Percentiles rank a stretch among this genome's conserved stretches.
phyloP scores from a whole-genome alignment of 2,888 invertebrate genomes.

The Zygogramma bicolorata region DNA sequence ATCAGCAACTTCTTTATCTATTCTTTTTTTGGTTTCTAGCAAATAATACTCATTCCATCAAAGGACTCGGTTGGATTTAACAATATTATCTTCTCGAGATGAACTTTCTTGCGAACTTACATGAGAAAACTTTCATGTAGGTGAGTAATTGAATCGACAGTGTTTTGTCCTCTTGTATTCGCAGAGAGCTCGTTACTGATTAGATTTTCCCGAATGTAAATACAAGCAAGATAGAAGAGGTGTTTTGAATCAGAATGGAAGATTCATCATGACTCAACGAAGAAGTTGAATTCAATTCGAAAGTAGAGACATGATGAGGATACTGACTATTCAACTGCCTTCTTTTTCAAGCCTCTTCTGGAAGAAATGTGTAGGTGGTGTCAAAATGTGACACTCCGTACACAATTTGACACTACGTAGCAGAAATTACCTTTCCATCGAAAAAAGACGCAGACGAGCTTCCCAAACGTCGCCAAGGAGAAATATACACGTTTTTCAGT shows the following conservation, averaged over 20 bases:
- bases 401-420: no score
- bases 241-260: not conserved
- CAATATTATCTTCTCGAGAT: slow-evolving; percentile 23
- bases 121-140: slow-evolving; percentile 30
- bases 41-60: slow-evolving; percentile 16
- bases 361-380: no score
- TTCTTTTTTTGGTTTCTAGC: not conserved
- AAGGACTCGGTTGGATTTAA: slow-evolving; percentile 18
- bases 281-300: no score
- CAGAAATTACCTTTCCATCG: no score
- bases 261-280: not conserved
- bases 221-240: not conserved
- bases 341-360: no score
- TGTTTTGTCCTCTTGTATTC: slow-evolving; percentile 8
- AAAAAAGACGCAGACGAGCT: no score
- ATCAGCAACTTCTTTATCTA: not conserved
- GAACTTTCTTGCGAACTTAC: slow-evolving; percentile 15
- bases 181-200: slow-evolving; percentile 16
- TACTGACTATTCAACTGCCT: no score
- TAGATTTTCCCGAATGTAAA: slow-evolving; percentile 13
- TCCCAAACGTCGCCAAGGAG: no score
- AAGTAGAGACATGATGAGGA: no score
- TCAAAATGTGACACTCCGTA: no score
- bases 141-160: slow-evolving; percentile 34
- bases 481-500: no score